Evolutionary conservation across 2,797 vertebrate genomes (phyloP).

Genomic region (Mormyrops boulengeri): DNA sequence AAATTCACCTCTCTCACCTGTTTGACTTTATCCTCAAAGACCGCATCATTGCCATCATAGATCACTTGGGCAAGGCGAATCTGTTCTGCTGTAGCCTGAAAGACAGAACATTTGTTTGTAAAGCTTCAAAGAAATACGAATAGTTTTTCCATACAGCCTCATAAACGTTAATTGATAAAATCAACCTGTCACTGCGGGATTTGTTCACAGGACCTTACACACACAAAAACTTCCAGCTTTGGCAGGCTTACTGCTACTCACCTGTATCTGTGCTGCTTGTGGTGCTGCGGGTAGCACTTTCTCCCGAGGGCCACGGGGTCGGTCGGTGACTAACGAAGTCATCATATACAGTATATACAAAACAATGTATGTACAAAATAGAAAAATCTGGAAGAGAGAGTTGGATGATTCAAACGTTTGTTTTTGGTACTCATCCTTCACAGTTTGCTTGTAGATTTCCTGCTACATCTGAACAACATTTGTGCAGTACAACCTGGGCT

Average conservation of each 20-base stretch:
- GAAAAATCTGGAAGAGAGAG: slow-evolving; percentile 78
- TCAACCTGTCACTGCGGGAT: neutral
- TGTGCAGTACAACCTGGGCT: neutral
- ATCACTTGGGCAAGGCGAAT: slow-evolving; percentile 95
- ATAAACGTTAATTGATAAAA: neutral
- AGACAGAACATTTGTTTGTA: slow-evolving; percentile 25
- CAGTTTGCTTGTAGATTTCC: neutral
- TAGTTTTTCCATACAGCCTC: neutral
- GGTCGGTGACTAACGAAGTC: slow-evolving; percentile 92
- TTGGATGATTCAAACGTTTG: neutral
- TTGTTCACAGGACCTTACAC: neutral
- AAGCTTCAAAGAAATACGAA: neutral
- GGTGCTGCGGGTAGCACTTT: slow-evolving; percentile 69
- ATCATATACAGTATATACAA: slow-evolving; percentile 99
- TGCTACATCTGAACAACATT: neutral
- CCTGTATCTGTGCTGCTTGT: slow-evolving; percentile 84
- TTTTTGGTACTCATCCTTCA: neutral
- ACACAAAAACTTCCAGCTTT: neutral
- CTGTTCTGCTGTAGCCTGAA: slow-evolving; percentile 94
- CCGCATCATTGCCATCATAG: slow-evolving; percentile 89
- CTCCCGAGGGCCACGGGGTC: slow-evolving; percentile 81
- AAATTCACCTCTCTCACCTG: slow-evolving; percentile 62
- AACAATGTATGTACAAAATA: slow-evolving; percentile 99
- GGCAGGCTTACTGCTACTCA: slow-evolving; percentile 45
- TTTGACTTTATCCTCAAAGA: slow-evolving; percentile 95